Evolutionary conservation across 2,113 vertebrate genomes (phyloP), one percentile per base, ranked within the genome.

Genomic region (Dicaeum eximium): DNA sequence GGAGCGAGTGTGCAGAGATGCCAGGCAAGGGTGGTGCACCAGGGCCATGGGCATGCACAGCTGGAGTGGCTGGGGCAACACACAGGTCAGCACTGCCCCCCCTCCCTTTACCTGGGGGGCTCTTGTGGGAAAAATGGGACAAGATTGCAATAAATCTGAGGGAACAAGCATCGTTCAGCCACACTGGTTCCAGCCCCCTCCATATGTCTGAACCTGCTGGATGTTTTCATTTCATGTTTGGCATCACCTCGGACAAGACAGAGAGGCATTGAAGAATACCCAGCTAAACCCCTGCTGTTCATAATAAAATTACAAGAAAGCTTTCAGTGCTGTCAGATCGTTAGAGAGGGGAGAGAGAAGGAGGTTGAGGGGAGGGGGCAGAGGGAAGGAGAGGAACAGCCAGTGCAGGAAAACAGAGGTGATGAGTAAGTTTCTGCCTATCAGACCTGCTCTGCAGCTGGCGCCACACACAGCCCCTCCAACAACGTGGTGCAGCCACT

Each of bases 401-500:
- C 60, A 84, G 53, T 6, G 21, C 10, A 21, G 35, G 44, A 91
- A 48, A 75, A 51, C 18, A 50, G 61, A 37, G n/a, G 15, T 44
- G 53, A 35, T 19, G 20, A 45, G 17, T 58, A 48, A 80, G 31
- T 31, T 28, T 80, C 30, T 88, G 47, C 47, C 14, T 9, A 0
- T 27, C 48, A 79, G 60, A 53, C 3, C 15, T 84, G 31, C 23
- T 87, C 5, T 1, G 1, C 38, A 81, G 53, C 61, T 9, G 47
- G 40, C 44, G 44, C 30, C 61, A 33, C 24, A 56, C 27, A 16
- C 4, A 64, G 48, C 40, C 24, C 40, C 33, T 54, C 44, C 7
- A 62, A 64, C 0, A 2, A n/a, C 28, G 28, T 0, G 15, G 18
- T 40, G 25, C 7, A 14, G 42, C 54, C 45, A 16, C 20, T 65